These are phyloP conservation scores for Habroteleia sp. DNA, from an alignment of 2,888 invertebrate genomes.

Conservation along the genomic window DNA sequence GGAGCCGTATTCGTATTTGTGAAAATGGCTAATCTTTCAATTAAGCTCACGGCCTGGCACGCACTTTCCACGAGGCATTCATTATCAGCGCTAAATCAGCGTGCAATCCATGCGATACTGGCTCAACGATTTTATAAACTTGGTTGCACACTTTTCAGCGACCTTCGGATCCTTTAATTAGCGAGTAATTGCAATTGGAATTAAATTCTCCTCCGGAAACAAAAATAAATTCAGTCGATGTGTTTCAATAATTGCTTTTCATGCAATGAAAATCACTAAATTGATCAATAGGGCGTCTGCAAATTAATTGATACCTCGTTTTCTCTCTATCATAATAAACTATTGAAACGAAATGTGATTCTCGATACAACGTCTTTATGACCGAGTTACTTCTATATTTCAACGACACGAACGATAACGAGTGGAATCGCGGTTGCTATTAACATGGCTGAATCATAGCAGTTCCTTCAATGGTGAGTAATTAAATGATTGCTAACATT, in stretches of 20 bases:
- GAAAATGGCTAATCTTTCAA: conserved; percentile 28
- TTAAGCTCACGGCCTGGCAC: conserved; percentile 19
- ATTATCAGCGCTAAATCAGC: conserved; percentile 23
- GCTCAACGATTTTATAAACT: conserved; percentile 29
- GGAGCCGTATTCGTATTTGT: conserved; percentile 3
- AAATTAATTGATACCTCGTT: conserved; percentile 9
- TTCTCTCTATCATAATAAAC: conserved; percentile 5
- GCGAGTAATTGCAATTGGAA: conserved; percentile 17
- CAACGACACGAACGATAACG: conserved; percentile 20
- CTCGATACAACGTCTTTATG: conserved; percentile 19
- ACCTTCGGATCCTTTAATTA: conserved; percentile 21
- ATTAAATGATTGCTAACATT: conserved; percentile 27
- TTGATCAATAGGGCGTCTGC: conserved; percentile 10
- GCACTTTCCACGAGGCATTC: conserved; percentile 4
- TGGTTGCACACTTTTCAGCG: conserved; percentile 16
- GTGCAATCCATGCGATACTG: conserved; percentile 19
- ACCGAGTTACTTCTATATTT: conserved; percentile 1
- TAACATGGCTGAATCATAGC: conserved; percentile 25
- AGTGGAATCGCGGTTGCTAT: conserved; percentile 34
- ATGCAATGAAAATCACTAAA: neutral
- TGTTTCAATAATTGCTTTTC: conserved; percentile 6
- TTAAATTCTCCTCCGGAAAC: too few relatives aligned
- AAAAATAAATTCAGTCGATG: too few relatives aligned
- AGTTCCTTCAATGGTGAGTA: conserved; percentile 13
- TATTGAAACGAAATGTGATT: conserved; percentile 2